These are phyloP conservation scores for Asarcornis scutulata DNA, from an alignment of 2,113 vertebrate genomes.

Conservation along the genomic window DNA sequence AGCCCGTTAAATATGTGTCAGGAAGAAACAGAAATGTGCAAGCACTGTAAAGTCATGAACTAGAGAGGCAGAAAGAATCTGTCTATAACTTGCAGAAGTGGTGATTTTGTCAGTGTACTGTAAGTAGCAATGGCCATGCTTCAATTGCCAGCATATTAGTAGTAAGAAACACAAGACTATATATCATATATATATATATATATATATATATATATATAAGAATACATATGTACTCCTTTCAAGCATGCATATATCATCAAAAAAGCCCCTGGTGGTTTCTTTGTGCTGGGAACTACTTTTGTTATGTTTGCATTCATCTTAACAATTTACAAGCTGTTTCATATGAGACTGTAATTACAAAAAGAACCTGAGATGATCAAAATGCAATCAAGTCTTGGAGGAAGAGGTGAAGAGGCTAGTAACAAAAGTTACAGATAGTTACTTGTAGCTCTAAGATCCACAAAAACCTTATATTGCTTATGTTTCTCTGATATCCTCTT, in stretches of 20 bases:
- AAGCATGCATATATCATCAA: not conserved
- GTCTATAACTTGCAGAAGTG: not conserved
- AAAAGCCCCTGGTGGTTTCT: not conserved
- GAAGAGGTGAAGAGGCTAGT: not conserved
- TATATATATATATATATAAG: not conserved
- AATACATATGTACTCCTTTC: not conserved
- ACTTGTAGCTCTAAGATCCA: slow-evolving; percentile 82
- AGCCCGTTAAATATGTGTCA: not conserved
- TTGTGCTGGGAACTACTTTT: not conserved
- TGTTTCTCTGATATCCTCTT: slow-evolving; percentile 76
- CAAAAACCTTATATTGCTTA: slow-evolving; percentile 74
- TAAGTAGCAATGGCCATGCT: not conserved
- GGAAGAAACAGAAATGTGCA: not conserved
- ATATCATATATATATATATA: not conserved
- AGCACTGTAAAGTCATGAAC: not conserved
- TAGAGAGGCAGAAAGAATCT: not conserved
- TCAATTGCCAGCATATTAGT: not conserved
- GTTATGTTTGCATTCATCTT: not conserved
- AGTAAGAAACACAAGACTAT: not conserved
- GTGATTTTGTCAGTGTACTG: not conserved
- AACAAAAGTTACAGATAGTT: slow-evolving; percentile 5
- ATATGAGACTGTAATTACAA: not conserved
- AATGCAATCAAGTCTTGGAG: slow-evolving; percentile 1
- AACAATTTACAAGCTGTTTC: not conserved
- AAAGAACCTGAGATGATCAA: not conserved